Evolutionary conservation across 1,140 invertebrate genomes (phyloP).

Genomic region (Leptonema lineaticorne): DNA sequence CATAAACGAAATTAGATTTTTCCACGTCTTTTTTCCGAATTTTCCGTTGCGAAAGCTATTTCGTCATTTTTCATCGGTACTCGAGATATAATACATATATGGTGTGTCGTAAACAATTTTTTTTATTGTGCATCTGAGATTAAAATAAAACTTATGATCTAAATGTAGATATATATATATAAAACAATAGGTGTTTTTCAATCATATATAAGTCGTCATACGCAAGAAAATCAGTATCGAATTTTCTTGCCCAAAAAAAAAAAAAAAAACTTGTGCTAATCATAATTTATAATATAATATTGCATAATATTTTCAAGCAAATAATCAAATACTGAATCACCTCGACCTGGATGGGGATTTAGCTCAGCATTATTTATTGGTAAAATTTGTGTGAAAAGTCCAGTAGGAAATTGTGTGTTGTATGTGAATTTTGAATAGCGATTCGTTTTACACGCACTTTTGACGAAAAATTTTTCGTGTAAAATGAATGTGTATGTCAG

Average conservation of each 20-base stretch:
- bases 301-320: constrained; percentile 14
- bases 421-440: no score
- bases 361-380: constrained; percentile 13
- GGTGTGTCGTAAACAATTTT: not conserved
- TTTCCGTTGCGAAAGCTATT: constrained; percentile 15
- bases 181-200: not conserved
- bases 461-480: no score
- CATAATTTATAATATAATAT: constrained; percentile 4
- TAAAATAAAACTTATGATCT: not conserved
- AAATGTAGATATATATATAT: not conserved
- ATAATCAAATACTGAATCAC: constrained; percentile 24
- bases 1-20: no score
- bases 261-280: no score
- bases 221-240: constrained; percentile 25
- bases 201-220: no score
- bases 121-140: not conserved
- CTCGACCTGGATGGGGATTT: constrained; percentile 24
- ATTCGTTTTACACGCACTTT: no score
- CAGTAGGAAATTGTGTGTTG: not conserved
- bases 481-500: no score
- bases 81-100: not conserved
- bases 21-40: no score
- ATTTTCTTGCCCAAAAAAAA: constrained; percentile 17
- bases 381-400: not conserved
- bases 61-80: not conserved